Percentiles rank a stretch among this genome's conserved stretches.
phyloP scores from a whole-genome alignment of 1,140 invertebrate genomes.

The Diabrotica undecimpunctata region DNA sequence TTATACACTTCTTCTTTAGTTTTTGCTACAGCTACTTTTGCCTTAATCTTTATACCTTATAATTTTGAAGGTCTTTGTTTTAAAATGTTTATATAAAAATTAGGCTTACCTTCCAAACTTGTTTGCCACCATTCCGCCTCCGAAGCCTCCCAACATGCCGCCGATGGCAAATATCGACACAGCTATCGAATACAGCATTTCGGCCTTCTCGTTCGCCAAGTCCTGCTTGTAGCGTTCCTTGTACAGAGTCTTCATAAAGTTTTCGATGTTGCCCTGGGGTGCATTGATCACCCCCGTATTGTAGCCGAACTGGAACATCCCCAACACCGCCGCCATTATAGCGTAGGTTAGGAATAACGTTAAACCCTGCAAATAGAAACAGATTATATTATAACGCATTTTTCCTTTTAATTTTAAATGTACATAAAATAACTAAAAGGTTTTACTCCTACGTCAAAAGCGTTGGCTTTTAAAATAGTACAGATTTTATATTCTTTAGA shows the following conservation, averaged over 20 bases:
- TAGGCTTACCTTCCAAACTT: constrained; percentile 76
- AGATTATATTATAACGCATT: neutral
- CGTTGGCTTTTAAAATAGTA: too few relatives aligned
- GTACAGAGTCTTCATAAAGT: constrained; percentile 88
- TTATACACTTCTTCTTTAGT: too few relatives aligned
- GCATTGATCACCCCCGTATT: constrained; percentile 98
- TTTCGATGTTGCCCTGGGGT: constrained; percentile 88
- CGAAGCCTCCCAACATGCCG: constrained; percentile 91
- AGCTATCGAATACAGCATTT: constrained; percentile 81
- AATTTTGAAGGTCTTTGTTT: too few relatives aligned
- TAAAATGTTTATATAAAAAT: too few relatives aligned
- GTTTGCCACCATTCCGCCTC: constrained; percentile 85
- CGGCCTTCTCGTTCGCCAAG: constrained; percentile 65
- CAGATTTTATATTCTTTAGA: too few relatives aligned
- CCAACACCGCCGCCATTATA: constrained; percentile 88
- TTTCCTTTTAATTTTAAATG: too few relatives aligned
- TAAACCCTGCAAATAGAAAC: constrained; percentile 64
- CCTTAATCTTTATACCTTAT: too few relatives aligned
- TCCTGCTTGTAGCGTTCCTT: constrained; percentile 69
- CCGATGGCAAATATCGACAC: constrained; percentile 94
- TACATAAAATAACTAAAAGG: neutral
- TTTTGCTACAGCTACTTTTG: too few relatives aligned
- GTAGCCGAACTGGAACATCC: constrained; percentile 98
- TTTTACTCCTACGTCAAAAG: neutral
- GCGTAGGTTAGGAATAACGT: constrained; percentile 89